phyloP scores from a whole-genome alignment of 2,113 vertebrate genomes.

The Mustela lutreola region DNA sequence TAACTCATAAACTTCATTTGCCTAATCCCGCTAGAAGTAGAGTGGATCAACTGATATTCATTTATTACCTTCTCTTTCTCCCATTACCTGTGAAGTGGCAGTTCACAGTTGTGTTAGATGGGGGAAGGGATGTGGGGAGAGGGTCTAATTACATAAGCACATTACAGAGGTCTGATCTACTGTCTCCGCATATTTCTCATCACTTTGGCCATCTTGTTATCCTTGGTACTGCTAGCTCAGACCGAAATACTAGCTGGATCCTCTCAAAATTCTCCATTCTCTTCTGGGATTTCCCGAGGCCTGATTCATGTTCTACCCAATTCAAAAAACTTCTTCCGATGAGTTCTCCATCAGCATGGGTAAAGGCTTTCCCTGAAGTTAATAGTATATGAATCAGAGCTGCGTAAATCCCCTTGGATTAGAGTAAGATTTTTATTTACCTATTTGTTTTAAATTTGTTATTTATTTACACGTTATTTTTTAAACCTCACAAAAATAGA shows the following conservation, averaged over 20 bases:
- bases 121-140: fast-evolving
- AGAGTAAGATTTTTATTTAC: constrained; percentile 66
- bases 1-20: neutral
- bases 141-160: neutral
- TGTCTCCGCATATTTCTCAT: neutral
- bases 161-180: neutral
- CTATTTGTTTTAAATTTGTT: neutral
- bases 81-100: neutral
- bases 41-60: neutral
- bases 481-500: neutral
- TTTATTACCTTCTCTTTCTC: neutral
- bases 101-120: neutral
- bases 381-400: constrained; percentile 77
- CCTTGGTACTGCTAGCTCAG: neutral
- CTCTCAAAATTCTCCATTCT: neutral
- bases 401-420: constrained; percentile 57
- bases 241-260: neutral
- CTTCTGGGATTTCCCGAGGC: constrained; percentile 67
- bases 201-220: neutral
- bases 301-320: constrained; percentile 76
- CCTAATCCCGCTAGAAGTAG: neutral
- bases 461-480: constrained; percentile 7
- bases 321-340: constrained; percentile 56
- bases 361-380: constrained; percentile 34
- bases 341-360: neutral